phyloP scores from a whole-genome alignment of 2,888 invertebrate species.

The Spilosoma lubricipeda region DNA sequence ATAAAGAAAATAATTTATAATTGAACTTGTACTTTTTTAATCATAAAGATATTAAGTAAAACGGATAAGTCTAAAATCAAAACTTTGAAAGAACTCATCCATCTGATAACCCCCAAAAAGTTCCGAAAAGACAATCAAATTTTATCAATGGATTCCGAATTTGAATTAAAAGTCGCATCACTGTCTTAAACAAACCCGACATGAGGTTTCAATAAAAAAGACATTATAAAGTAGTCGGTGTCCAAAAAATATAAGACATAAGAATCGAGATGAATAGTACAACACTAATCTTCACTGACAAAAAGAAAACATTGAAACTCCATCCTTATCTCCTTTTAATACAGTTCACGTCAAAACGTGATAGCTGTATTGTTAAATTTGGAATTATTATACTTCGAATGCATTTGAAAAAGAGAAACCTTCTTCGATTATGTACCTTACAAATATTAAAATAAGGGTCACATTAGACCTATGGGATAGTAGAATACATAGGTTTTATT shows the following conservation, averaged over 20 bases:
- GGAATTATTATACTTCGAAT: constrained; percentile 19
- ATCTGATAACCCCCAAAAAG: constrained; percentile 2
- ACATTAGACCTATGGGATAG: constrained; percentile 16
- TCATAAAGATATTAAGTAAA: background rate
- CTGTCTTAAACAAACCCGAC: constrained; percentile 52
- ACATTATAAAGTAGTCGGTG: constrained; percentile 74
- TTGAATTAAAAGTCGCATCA: constrained; percentile 52
- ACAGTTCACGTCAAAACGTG: constrained; percentile 16
- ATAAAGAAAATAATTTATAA: background rate
- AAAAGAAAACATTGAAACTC: constrained; percentile 32
- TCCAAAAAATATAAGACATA: constrained; percentile 65
- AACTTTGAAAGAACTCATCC: background rate
- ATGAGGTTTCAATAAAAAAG: constrained; percentile 73
- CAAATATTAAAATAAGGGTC: background rate
- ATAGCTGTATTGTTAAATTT: constrained; percentile 7
- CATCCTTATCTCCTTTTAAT: constrained; percentile 37
- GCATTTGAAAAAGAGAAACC: constrained; percentile 19
- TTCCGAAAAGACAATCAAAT: constrained; percentile 27
- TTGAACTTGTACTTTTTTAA: background rate
- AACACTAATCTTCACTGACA: constrained; percentile 34
- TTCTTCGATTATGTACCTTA: constrained; percentile 15
- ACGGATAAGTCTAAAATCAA: background rate
- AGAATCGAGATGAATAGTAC: constrained; percentile 57
- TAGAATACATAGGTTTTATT: constrained; percentile 51
- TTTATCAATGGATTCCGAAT: constrained; percentile 49